Percentiles rank a stretch among this genome's conserved stretches.
Evolutionary conservation across 2,888 invertebrate species (phyloP).

Genomic region (Syritta pipiens): DNA sequence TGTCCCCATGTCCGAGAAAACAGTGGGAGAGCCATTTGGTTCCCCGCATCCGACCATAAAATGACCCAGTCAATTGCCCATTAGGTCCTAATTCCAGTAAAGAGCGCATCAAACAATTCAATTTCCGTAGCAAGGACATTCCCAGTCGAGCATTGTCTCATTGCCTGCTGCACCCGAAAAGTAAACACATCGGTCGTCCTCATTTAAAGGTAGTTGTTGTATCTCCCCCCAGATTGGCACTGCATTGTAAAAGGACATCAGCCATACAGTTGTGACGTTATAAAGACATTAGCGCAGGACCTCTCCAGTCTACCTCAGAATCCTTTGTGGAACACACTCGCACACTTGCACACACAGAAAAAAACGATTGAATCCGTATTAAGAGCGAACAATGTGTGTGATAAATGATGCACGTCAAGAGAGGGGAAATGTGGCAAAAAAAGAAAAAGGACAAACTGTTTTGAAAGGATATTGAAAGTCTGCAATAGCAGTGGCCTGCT

Average conservation of each 20-base stretch:
- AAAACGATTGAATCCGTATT: slow-evolving; percentile 47
- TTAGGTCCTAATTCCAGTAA: slow-evolving; percentile 59
- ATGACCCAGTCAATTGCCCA: slow-evolving; percentile 70
- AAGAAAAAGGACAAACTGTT: slow-evolving; percentile 31
- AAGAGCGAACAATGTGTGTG: slow-evolving; percentile 53
- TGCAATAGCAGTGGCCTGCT: slow-evolving; percentile 31
- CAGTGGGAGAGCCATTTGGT: slow-evolving; percentile 48
- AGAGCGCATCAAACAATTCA: slow-evolving; percentile 64
- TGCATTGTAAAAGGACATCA: slow-evolving; percentile 53
- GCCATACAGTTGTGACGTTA: slow-evolving; percentile 45
- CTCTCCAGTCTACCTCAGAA: slow-evolving; percentile 14
- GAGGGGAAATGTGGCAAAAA: slow-evolving; percentile 22
- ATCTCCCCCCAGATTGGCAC: slow-evolving; percentile 9
- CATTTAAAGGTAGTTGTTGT: slow-evolving; percentile 21
- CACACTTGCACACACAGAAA: slow-evolving; percentile 32
- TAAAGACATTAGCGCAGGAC: slow-evolving; percentile 47
- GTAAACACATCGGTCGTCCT: slow-evolving; percentile 45
- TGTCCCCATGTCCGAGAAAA: slow-evolving; percentile 30
- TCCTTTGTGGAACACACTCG: slow-evolving; percentile 34
- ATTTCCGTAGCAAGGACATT: slow-evolving; percentile 49
- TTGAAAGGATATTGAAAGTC: slow-evolving; percentile 38
- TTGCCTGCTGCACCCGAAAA: slow-evolving; percentile 45
- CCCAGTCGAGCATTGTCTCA: slow-evolving; percentile 42
- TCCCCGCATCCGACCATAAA: slow-evolving; percentile 69
- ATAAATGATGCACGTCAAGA: slow-evolving; percentile 60